phyloP scores from a whole-genome alignment of 2,888 invertebrate genomes.

The Acanthosepion lycidas region DNA sequence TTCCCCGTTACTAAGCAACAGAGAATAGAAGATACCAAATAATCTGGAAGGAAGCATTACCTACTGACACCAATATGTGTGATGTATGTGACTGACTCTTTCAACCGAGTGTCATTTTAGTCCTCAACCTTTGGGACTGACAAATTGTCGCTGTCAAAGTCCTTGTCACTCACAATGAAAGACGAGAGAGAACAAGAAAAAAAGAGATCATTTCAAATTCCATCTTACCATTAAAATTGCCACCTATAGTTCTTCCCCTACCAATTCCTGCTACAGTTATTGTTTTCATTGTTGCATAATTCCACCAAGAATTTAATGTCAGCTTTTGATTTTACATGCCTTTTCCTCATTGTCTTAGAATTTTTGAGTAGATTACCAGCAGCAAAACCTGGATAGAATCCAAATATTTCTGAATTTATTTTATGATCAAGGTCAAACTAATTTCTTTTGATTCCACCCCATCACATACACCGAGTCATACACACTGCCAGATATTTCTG shows the following conservation, averaged over 20 bases:
- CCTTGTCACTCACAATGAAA: background rate
- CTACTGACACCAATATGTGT: background rate
- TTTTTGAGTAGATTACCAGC: background rate
- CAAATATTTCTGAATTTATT: background rate
- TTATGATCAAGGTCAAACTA: background rate
- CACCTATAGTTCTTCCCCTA: background rate
- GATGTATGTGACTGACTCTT: background rate
- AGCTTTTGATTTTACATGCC: background rate
- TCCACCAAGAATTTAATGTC: background rate
- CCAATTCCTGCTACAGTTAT: background rate
- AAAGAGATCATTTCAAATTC: background rate
- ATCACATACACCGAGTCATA: background rate
- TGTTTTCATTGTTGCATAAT: background rate
- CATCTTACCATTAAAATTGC: background rate
- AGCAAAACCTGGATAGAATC: background rate
- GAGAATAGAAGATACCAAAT: background rate
- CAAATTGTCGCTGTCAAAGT: background rate
- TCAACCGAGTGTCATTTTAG: background rate
- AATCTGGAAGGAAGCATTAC: background rate
- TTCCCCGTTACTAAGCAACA: background rate
- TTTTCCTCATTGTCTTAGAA: background rate
- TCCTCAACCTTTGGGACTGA: background rate
- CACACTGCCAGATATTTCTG: slow-evolving; percentile 10
- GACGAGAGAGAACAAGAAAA: background rate
- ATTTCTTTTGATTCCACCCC: background rate